Base-by-base conservation (phyloP, 2,888 invertebrate species). In the Eupithecia inturbata region DNA sequence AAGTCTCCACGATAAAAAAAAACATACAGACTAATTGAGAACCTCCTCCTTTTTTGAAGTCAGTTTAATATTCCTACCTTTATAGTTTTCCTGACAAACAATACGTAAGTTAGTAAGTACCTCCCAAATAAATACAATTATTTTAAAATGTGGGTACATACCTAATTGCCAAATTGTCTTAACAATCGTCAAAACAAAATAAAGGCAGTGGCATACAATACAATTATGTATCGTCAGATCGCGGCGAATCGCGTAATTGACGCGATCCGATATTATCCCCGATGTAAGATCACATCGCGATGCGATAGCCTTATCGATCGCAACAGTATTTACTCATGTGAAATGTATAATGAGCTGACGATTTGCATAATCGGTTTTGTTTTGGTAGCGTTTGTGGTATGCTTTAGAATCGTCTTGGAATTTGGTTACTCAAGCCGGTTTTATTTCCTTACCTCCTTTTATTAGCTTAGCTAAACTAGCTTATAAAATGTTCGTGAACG, bases 171-270 rank as follows among this genome's bases (percentile, higher is more conserved):
- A 63, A 19, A 36, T 36, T 36, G 31, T 63, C 41, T 53, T 39
- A 68, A 71, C 60, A 72, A 31, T 66, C 45, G 45, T 74, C 68
- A 49, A 33, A 53, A 57, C 81, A 81, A 82, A 82, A 85, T 91
- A 90, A 92, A 87, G 92, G 90, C 86, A 82, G 86, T 85, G 86
- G 89, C 89, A 91, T 87, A 91, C 90, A 89, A 88, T 88, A 88
- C 89, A 92, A 92, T 92, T 77, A 93, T 93, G 93, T 92, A 93
- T 93, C 92, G 87, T 83, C 80, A 88, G 89, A 92, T 92, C 92
- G 89, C 84, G 78, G 83, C 81, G 86, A 87, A 92, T 91, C 90
- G 90, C 91, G 91, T 94, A 94, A 94, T 94, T 94, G 94, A 94
- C 94, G 91, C 92, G 87, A 88, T 88, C 85, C 89, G 93, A 92